A percentile compares a stretch with the other conserved stretches of the same genome.
These are phyloP conservation scores for Gymnogyps californianus DNA, from an alignment of 2,113 vertebrate species.

Conservation along the genomic window DNA sequence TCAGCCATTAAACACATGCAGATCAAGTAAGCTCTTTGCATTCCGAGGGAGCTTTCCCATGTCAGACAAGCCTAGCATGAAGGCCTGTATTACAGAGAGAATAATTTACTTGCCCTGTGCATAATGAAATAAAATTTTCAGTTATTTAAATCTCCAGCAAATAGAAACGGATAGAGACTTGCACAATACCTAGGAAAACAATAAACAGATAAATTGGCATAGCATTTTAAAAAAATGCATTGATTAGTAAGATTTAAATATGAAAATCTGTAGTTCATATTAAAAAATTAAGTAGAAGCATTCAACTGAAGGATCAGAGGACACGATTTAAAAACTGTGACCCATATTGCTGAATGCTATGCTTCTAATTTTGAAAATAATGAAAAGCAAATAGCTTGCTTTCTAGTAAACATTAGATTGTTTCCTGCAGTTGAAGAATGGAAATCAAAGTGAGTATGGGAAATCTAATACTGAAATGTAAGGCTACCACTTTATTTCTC, in stretches of 20 bases:
- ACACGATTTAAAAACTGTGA: neutral
- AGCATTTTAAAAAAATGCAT: neutral
- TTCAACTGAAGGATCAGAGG: neutral
- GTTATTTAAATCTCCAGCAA: neutral
- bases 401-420: neutral
- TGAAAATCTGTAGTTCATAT: neutral
- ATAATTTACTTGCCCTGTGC: neutral
- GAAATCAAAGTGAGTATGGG: neutral
- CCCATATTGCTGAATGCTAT: neutral
- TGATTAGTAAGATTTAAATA: neutral
- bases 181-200: neutral
- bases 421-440: neutral
- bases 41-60: neutral
- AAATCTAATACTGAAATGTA: neutral
- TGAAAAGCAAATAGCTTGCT: neutral
- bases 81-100: neutral
- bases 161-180: neutral
- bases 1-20: neutral
- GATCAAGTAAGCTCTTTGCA: neutral
- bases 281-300: neutral
- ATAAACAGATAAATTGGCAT: neutral
- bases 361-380: neutral
- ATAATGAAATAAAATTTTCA: neutral
- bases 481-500: neutral
- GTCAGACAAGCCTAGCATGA: neutral